Evolutionary conservation across 2,888 invertebrate species (phyloP), one percentile per base, ranked within the genome.

Genomic region (Drosophila cognata): DNA sequence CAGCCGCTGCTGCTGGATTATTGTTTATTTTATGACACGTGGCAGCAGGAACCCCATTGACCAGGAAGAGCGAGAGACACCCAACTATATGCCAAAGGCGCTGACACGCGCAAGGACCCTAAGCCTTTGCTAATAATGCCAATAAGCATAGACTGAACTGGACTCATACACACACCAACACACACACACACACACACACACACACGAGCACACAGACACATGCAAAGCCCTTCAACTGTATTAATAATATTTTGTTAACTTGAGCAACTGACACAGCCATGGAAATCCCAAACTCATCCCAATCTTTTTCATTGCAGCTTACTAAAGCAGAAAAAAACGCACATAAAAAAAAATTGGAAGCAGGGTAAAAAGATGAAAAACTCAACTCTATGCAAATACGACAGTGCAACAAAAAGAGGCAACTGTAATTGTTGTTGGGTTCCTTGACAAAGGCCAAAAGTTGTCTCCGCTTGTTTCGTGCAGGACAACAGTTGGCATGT

Each of bases 21-120:
- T 88, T 88, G 89, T 88, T 87, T 86, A 86, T 88, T 87, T 90
- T 87, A 90, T 90, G 89, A 90, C 87, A 87, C 87, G 87, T 87
- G 87, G 81, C 85, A 43, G 35, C 63, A 38, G 55, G 16, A 53
- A 41, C 64, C 51, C 36, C 50, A 64, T 13, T 28, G 35, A 33
- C 52, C 56, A n/a, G 21, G 38, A 36, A 51, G 38, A 36, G 18
- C 4, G 10, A 18, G 35, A 33, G 25, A 35, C 52, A 29, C 35
- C 50, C 50, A 58, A 58, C 28, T 50, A 50, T 51, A 69, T 59
- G 78, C 78, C 81, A 81, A 70, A 76, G 88, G 67, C 78, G 81
- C 82, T 83, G 83, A 82, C 83, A 88, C 85, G 82, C 85, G 88
- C 74, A 77, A 71, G 56, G 88, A 77, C 86, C 84, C 81, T 79